A percentile compares a stretch with the other conserved stretches of the same genome.
These are phyloP conservation scores for Cephus runcator DNA, from an alignment of 2,888 invertebrate species.

Conservation along the genomic window DNA sequence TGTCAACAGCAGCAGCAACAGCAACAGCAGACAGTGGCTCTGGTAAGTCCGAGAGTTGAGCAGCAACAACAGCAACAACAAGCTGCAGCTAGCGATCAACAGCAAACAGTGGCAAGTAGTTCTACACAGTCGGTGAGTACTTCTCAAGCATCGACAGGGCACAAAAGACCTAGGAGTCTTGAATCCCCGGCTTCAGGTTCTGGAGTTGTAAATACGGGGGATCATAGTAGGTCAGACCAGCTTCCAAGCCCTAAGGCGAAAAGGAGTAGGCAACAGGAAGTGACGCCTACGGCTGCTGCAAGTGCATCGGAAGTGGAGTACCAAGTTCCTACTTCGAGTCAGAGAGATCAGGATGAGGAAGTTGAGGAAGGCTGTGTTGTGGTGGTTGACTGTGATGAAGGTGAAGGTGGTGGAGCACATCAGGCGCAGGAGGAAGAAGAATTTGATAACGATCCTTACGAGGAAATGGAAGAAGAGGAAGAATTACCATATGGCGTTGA, in stretches of 20 bases:
- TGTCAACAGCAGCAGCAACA: slow-evolving; percentile 41
- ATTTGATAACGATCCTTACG: slow-evolving; percentile 67
- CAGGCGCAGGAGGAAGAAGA: slow-evolving; percentile 66
- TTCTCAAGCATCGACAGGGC: slow-evolving; percentile 70
- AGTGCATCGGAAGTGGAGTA: slow-evolving; percentile 62
- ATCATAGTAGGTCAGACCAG: slow-evolving; percentile 53
- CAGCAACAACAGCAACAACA: slow-evolving; percentile 52
- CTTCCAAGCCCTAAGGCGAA: slow-evolving; percentile 56
- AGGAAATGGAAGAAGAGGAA: slow-evolving; percentile 63
- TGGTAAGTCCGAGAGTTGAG: slow-evolving; percentile 59
- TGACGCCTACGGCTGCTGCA: slow-evolving; percentile 48
- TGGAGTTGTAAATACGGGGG: slow-evolving; percentile 50
- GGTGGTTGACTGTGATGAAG: slow-evolving; percentile 83
- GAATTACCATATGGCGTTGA: slow-evolving; percentile 58
- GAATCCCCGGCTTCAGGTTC: slow-evolving; percentile 55
- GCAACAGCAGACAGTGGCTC: slow-evolving; percentile 61
- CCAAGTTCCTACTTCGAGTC: slow-evolving; percentile 84
- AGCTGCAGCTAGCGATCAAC: slow-evolving; percentile 56
- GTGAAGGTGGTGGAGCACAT: slow-evolving; percentile 69
- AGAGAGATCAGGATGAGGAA: slow-evolving; percentile 78
- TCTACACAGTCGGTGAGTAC: slow-evolving; percentile 77
- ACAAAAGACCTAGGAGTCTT: slow-evolving; percentile 70
- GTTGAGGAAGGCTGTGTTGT: slow-evolving; percentile 80
- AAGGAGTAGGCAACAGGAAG: slow-evolving; percentile 53
- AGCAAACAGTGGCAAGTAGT: slow-evolving; percentile 66